Base-by-base conservation (phyloP, 2,797 vertebrate genomes). In the Pteronotus mesoamericanus region DNA sequence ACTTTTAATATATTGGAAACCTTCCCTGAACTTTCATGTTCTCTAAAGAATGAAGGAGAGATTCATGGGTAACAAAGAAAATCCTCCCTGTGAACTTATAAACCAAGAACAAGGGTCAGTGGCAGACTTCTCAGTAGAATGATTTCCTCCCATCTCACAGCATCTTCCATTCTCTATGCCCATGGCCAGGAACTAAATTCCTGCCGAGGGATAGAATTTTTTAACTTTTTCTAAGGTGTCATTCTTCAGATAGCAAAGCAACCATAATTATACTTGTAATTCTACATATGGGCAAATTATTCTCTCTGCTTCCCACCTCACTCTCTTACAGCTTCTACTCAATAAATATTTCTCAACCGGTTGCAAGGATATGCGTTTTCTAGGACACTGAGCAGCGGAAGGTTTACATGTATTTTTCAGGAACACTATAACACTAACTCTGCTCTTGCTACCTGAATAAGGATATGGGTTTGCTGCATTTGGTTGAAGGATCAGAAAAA, bases 31-130 rank as follows among this genome's bases (percentile, higher is more conserved):
- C 32, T 64, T 74, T 18, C 26, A 53, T 59, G 14, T 72, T 95
- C 39, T 96, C 71, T 91, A 86, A 92, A 85, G 24, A 91, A 42
- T 71, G 37, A 87, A 94, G 95, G 55, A 86, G 48, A 80, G 61
- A 24, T 94, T 6, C 37, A 71, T 29, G n/a, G 39, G 74, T 86
- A 95, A 66, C 26, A 84, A 84, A 94, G 75, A 78, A 59, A 78
- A 84, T 69, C 26, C 42, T 75, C 86, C 59, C 19, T 22, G 14
- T 89, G 39, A 90, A 34, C 37, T 93, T 91, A 6, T 34, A 91
- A 80, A 53, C 42, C 37, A 42, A 93, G 34, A 75, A 21, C 24
- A 44, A 77, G 39, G 39, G 26, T 78, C 46, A 39, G 69, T 48
- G 19, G 9, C 5, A 42, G 21, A 93, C 19, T 69, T 83, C 74